Base-by-base conservation (phyloP, 2,888 invertebrate genomes). In the Masnerella sp. region DNA sequence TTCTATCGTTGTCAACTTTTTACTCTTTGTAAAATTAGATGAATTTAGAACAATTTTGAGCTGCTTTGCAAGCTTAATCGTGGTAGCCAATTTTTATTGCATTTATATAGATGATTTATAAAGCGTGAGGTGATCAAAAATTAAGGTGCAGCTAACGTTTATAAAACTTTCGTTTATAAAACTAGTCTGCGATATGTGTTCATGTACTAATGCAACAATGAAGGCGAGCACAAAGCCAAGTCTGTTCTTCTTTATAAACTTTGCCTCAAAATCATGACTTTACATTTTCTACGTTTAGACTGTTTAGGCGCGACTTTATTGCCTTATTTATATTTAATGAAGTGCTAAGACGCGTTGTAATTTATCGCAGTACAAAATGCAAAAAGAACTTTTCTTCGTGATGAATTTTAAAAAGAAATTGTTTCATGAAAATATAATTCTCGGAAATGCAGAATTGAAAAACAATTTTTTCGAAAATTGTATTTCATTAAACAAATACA, bases 101-200 rank as follows among this genome's bases (percentile, higher is more conserved):
- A 34, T 18, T 49, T 34, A 20, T 34, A 11, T 14, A 47, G 17
- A 14, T 25, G 28, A 25, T 14, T 45, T 25, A 17, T 49, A 2
- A 22, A 22, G 14, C 18, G 15, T 14, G 43, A 40, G 42, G 18
- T 17, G 34, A 68, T 45, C 17, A 59, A 51, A 59, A 38, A 42
- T 18, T 8, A 54, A 61, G 59, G 64, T 64, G 64, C 64, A 62
- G 43, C 20, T 58, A 52, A 65, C 11, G 17, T 30, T 58, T 34
- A n/a, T n/a, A n/a, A n/a, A n/a, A n/a, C n/a, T n/a, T n/a, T n/a
- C n/a, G n/a, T n/a, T 54, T 30, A 51, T 45, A 47, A 38, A 47
- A 67, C 72, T 72, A 72, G 72, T 72, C 65, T 65, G 45, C 45
- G 52, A 71, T 9, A 45, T 58, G 51, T 64, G 59, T 52, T 59